Evolutionary conservation across 53 echinoderm and acorn worm genomes (phyloP), one percentile per base, ranked within the genome.

Genomic region (Luidia sarsii): DNA sequence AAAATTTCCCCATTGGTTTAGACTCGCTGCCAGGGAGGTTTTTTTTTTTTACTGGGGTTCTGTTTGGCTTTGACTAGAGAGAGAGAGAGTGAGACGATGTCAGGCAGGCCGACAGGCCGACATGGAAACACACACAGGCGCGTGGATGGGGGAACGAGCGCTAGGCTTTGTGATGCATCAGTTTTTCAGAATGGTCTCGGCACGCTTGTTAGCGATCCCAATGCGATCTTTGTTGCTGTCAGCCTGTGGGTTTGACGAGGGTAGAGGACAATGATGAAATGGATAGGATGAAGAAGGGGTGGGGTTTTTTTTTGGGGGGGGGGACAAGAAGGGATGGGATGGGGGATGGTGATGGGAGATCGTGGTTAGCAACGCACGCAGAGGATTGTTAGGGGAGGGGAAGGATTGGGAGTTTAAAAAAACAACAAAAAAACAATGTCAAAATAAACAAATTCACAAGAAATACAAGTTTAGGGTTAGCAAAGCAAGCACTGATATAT

Each of bases 171-270:
- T 60, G 59, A 57, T 59, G 57, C 57, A 84, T 77, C 83, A 84
- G 45, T 94, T 90, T 61, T 87, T 82, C 16, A 94, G 94, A 46
- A 94, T 94, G 73, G 86, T 87, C 34, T 90, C 91, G 31, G 95
- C 89, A 73, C 92, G 92, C 80, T 92, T 89, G 95, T 95, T 95
- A 22, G 95, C 89, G 23, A 82, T 69, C 54, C 87, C 87, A 79
- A 95, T 95, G 22, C 95, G 92, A 72, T 67, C 57, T 64, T 89
- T 87, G 79, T 95, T 95, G 67, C 90, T 85, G 71, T 67, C 73
- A 57, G 86, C 87, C 95, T 95, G 95, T 83, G 68, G 70, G 81
- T 5, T 15, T 22, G 36, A 36, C n/a, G 22, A 19, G 18, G n/a
- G 18, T 39, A 52, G 1, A 30, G 77, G 61, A 55, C 45, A 77